A percentile compares a stretch with the other conserved stretches of the same genome.
phyloP scores from a whole-genome alignment of 2,888 invertebrate species.

The Odontocolon sp. region DNA sequence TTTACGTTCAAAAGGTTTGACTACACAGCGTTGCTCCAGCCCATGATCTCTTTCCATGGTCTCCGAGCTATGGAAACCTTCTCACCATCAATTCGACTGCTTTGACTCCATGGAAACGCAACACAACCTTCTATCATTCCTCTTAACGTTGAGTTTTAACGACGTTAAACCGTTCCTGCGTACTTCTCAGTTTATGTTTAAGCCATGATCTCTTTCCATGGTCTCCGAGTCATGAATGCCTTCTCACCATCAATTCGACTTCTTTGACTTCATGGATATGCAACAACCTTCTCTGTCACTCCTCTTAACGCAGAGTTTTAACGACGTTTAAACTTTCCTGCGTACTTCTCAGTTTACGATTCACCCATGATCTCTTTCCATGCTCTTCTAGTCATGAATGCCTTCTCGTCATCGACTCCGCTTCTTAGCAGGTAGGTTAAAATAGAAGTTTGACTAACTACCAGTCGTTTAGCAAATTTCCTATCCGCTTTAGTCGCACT shows the following conservation, averaged over 20 bases:
- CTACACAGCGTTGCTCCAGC: constrained; percentile 18
- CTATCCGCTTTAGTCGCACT: constrained; percentile 20
- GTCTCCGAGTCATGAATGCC: background rate
- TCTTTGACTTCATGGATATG: background rate
- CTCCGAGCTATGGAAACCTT: no score
- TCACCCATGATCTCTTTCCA: background rate
- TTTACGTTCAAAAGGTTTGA: constrained; percentile 17
- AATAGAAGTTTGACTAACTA: no score
- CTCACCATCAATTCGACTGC: background rate
- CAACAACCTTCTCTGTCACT: background rate
- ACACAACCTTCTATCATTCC: background rate
- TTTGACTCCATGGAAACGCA: constrained; percentile 12
- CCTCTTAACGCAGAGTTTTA: no score
- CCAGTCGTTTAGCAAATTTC: constrained; percentile 40
- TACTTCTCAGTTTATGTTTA: constrained; percentile 3
- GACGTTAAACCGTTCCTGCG: no score
- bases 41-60: background rate
- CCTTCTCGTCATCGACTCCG: constrained; percentile 1
- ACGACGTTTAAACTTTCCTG: background rate
- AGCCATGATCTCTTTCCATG: background rate
- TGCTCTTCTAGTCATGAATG: background rate
- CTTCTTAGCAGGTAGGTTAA: no score
- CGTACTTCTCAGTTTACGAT: background rate
- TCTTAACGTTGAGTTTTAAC: no score
- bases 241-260: constrained; percentile 1